Conservation (phyloP, 2,797 vertebrate species). For the Siniperca undulata region DNA sequence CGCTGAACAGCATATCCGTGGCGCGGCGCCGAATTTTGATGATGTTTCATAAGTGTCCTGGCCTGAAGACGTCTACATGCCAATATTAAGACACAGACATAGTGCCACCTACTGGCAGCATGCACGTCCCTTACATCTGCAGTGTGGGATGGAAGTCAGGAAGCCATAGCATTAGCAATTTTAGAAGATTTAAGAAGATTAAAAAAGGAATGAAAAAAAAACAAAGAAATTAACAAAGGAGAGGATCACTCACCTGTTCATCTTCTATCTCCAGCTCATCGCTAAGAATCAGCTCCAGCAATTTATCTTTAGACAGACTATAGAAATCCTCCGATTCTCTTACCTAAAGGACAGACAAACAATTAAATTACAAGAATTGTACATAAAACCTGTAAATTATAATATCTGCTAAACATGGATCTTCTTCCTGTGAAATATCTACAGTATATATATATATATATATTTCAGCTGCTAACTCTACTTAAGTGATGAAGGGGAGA, state of each 20-base stretch:
- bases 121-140: neutral
- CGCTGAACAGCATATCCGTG: no score
- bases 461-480: neutral
- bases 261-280: slow-evolving; percentile 96
- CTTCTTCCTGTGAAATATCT: neutral
- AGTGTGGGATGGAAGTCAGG: neutral
- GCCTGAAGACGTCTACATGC: no score
- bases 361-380: neutral
- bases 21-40: no score
- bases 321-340: slow-evolving; percentile 93
- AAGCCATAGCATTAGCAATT: neutral
- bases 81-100: no score
- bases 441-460: neutral
- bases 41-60: no score
- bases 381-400: neutral
- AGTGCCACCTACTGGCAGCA: no score
- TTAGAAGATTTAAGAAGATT: neutral
- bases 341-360: slow-evolving; percentile 50
- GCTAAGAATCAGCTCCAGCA: slow-evolving; percentile 93
- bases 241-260: slow-evolving; percentile 84
- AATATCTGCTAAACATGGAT: neutral
- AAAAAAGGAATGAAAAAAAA: neutral
- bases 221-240: neutral
- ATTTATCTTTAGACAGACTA: slow-evolving; percentile 91
- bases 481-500: neutral